These are phyloP conservation scores for Dromiciops gliroides DNA, from an alignment of 2,113 vertebrate genomes.

Conservation along the genomic window DNA sequence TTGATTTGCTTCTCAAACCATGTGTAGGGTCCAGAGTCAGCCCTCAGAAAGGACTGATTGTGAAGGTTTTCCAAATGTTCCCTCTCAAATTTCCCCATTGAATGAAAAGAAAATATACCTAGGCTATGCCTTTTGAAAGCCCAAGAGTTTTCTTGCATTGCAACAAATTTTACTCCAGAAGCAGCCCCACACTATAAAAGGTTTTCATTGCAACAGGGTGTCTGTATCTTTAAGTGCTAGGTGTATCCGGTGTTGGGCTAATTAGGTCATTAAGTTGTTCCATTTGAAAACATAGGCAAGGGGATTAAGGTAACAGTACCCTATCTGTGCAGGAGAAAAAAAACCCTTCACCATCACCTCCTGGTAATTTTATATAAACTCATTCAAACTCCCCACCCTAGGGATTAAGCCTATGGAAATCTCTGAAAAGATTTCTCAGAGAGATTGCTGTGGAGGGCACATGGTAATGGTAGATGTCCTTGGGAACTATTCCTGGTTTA, in stretches of 20 bases:
- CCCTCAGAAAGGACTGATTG: conserved; percentile 47
- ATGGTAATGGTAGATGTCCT: conserved; percentile 18
- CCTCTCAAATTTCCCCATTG: conserved; percentile 64
- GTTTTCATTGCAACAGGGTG: conserved; percentile 21
- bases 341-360: conserved; percentile 27
- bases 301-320: conserved; percentile 35
- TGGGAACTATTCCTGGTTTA: conserved; percentile 16
- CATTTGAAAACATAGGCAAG: conserved; percentile 61
- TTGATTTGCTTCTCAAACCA: conserved; percentile 46
- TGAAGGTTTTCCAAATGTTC: conserved; percentile 50
- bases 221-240: conserved; percentile 50
- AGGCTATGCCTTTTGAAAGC: conserved; percentile 42
- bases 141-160: conserved; percentile 56
- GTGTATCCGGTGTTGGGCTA: conserved; percentile 37
- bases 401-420: conserved; percentile 42
- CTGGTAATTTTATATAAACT: conserved; percentile 30
- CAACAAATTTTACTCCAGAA: conserved; percentile 49
- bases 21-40: conserved; percentile 29
- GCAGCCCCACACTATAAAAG: background rate
- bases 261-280: conserved; percentile 52
- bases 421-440: conserved; percentile 44
- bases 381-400: conserved; percentile 18
- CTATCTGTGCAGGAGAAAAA: conserved; percentile 24
- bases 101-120: conserved; percentile 56
- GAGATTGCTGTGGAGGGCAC: background rate